Percentiles rank a stretch among this genome's conserved stretches.
Conservation (phyloP, 2,888 invertebrate species). For the Tetramorium bicarinatum region DNA sequence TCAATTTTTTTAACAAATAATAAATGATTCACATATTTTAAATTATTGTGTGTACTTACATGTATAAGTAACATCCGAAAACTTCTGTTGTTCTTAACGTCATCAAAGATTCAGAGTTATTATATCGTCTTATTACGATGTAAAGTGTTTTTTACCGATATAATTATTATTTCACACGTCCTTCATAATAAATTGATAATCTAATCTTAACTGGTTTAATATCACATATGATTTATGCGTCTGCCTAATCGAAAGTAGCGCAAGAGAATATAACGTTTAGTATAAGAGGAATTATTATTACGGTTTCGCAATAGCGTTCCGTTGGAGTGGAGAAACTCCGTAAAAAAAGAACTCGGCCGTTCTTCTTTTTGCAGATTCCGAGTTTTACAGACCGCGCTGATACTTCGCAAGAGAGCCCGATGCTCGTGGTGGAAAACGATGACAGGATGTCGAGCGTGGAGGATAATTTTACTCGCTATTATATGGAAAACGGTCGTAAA, state of each 20-base stretch:
- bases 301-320: neutral
- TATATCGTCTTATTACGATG: neutral
- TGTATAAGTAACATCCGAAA: neutral
- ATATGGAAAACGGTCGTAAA: conserved; percentile 33
- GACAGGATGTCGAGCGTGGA: conserved; percentile 76
- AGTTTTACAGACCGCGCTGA: neutral
- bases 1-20: neutral
- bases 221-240: neutral
- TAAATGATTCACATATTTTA: conserved; percentile 3
- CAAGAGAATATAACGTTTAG: neutral
- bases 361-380: conserved; percentile 16
- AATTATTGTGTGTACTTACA: neutral
- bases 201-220: neutral
- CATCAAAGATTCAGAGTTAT: neutral
- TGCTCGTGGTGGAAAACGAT: conserved; percentile 75
- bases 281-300: neutral
- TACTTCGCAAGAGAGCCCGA: conserved; percentile 63
- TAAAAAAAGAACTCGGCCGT: neutral
- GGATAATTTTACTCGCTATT: conserved; percentile 64
- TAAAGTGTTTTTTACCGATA: neutral
- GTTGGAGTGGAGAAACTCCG: neutral
- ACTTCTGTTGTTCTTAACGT: neutral
- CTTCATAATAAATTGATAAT: neutral
- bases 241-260: neutral
- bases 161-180: neutral